Evolutionary conservation across 2,888 invertebrate species (phyloP).

Genomic region (Eustalomyia histrio): DNA sequence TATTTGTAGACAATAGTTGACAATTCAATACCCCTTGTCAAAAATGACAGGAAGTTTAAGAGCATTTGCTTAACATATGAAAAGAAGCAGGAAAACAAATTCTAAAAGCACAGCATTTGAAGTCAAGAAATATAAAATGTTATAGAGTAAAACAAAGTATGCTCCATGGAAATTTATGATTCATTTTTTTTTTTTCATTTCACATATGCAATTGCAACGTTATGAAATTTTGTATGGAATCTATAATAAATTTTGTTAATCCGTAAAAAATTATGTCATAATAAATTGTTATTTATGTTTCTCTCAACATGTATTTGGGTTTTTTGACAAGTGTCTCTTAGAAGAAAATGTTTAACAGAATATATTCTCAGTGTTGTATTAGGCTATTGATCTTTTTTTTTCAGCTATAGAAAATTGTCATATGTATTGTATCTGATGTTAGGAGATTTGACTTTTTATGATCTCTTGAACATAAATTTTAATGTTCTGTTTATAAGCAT

Average conservation of each 20-base stretch:
- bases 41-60: constrained; percentile 52
- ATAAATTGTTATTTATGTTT: constrained; percentile 65
- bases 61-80: constrained; percentile 24
- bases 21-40: constrained; percentile 62
- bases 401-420: neutral
- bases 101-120: neutral
- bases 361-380: neutral
- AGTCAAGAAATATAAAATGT: constrained; percentile 27
- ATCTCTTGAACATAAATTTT: constrained; percentile 61
- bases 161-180: constrained; percentile 34
- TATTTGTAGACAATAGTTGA: constrained; percentile 55
- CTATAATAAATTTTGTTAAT: constrained; percentile 62
- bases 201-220: constrained; percentile 13
- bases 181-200: constrained; percentile 11
- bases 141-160: neutral
- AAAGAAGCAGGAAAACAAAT: constrained; percentile 24
- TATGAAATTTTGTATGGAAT: constrained; percentile 43
- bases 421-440: neutral
- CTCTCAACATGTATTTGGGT: constrained; percentile 26
- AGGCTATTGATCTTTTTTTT: constrained; percentile 50
- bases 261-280: constrained; percentile 62
- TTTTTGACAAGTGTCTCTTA: constrained; percentile 56
- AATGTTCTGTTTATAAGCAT: constrained; percentile 56
- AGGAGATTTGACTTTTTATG: constrained; percentile 36
- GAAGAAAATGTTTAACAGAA: neutral